Conservation (phyloP, 2,113 vertebrate species). For the Crocuta crocuta region DNA sequence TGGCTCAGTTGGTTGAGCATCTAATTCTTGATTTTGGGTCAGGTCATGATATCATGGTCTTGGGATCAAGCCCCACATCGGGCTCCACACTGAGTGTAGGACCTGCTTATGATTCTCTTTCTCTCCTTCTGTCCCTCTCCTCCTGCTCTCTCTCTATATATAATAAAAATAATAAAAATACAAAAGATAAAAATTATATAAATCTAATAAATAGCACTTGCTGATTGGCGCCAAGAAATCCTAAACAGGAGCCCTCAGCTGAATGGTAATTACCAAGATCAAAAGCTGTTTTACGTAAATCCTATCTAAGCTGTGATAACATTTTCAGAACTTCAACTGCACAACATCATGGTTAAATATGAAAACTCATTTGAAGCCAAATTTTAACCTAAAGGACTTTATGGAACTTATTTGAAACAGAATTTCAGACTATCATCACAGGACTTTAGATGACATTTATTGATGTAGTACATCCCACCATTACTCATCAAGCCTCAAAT, state of each 20-base stretch:
- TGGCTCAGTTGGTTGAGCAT: too few relatives aligned
- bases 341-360: slow-evolving; percentile 17
- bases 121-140: too few relatives aligned
- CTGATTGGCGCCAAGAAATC: background rate
- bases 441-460: slow-evolving; percentile 24
- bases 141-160: too few relatives aligned
- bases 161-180: too few relatives aligned
- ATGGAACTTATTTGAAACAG: slow-evolving; percentile 27
- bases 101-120: too few relatives aligned
- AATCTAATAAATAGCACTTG: background rate
- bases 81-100: too few relatives aligned
- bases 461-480: background rate
- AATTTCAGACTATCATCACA: slow-evolving; percentile 43
- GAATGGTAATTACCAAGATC: slow-evolving; percentile 1
- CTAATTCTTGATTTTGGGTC: too few relatives aligned
- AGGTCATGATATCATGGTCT: too few relatives aligned
- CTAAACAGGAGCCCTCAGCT: background rate
- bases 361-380: slow-evolving; percentile 53
- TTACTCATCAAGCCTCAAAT: background rate
- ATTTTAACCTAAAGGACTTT: slow-evolving; percentile 45
- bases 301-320: background rate
- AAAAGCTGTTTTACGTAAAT: slow-evolving; percentile 50
- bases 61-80: too few relatives aligned
- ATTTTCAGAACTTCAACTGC: slow-evolving; percentile 58
- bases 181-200: background rate